A percentile compares a stretch with the other conserved stretches of the same genome.
Evolutionary conservation across 2,888 invertebrate species (phyloP).

Genomic region (Asteroscopus sphinx): DNA sequence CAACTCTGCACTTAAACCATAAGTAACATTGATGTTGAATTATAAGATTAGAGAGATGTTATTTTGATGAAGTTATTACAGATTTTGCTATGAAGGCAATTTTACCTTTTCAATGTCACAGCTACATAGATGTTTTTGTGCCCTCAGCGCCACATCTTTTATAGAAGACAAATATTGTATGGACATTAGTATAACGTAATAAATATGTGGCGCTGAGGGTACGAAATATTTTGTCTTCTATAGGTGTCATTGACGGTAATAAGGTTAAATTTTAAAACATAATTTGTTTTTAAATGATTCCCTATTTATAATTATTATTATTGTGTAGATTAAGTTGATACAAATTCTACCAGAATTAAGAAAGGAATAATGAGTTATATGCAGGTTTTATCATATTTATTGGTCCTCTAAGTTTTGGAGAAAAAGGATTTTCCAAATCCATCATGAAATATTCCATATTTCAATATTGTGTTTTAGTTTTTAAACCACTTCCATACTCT

Average conservation of each 20-base stretch:
- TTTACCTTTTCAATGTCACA: no score
- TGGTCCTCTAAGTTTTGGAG: constrained; percentile 15
- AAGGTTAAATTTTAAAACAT: constrained; percentile 28
- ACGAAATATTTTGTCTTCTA: no score
- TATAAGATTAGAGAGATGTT: constrained; percentile 44
- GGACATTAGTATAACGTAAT: no score
- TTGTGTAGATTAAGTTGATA: constrained; percentile 38
- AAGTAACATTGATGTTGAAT: constrained; percentile 54
- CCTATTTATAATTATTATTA: constrained; percentile 16
- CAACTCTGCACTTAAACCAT: constrained; percentile 48
- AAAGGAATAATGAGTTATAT: constrained; percentile 10
- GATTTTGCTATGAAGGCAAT: constrained; percentile 33
- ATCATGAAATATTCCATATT: constrained; percentile 14
- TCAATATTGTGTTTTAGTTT: constrained; percentile 1
- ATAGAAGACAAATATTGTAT: no score
- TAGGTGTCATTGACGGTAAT: no score
- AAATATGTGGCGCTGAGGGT: no score
- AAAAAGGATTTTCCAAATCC: constrained; percentile 22
- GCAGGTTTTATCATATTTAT: constrained; percentile 27
- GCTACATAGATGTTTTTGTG: no score
- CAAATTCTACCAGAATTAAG: constrained; percentile 21
- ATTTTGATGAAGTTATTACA: constrained; percentile 37
- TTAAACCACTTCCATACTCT: constrained; percentile 4
- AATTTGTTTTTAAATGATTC: constrained; percentile 23
- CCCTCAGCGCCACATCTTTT: no score